Evolutionary conservation across 2,888 invertebrate genomes (phyloP).

Genomic region (Nomada ferruginata): DNA sequence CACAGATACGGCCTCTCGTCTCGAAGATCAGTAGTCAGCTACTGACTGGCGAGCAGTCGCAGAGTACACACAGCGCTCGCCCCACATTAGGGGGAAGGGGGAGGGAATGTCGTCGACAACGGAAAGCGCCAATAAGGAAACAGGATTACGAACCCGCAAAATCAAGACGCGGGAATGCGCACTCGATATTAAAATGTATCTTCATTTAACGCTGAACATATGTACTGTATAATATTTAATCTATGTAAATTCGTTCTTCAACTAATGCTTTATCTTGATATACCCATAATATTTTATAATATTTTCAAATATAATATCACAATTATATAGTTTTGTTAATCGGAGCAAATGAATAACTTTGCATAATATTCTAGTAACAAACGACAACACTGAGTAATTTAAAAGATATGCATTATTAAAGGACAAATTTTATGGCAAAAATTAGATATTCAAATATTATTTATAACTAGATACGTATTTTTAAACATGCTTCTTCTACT

Average conservation of each 20-base stretch:
- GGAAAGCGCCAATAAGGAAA: conserved; percentile 42
- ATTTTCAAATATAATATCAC: too few relatives aligned
- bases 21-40: conserved; percentile 30
- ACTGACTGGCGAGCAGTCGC: conserved; percentile 52
- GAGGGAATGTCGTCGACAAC: conserved; percentile 18
- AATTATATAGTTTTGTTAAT: too few relatives aligned
- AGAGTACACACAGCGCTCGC: conserved; percentile 24
- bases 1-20: conserved; percentile 7
- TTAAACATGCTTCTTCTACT: neutral
- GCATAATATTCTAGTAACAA: too few relatives aligned
- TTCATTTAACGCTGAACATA: neutral
- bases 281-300: too few relatives aligned
- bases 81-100: conserved; percentile 30
- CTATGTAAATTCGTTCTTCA: neutral
- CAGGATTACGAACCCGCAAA: conserved; percentile 24
- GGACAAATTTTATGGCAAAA: neutral
- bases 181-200: conserved; percentile 15
- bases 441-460: neutral
- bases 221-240: neutral
- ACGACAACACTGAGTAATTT: too few relatives aligned
- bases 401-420: neutral
- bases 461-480: neutral
- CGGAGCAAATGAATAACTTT: too few relatives aligned
- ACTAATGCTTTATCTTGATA: neutral
- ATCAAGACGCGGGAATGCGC: conserved; percentile 43